Evolutionary conservation across 2,888 invertebrate genomes (phyloP), one percentile per base, ranked within the genome.

Genomic region (Limnephilus marmoratus): DNA sequence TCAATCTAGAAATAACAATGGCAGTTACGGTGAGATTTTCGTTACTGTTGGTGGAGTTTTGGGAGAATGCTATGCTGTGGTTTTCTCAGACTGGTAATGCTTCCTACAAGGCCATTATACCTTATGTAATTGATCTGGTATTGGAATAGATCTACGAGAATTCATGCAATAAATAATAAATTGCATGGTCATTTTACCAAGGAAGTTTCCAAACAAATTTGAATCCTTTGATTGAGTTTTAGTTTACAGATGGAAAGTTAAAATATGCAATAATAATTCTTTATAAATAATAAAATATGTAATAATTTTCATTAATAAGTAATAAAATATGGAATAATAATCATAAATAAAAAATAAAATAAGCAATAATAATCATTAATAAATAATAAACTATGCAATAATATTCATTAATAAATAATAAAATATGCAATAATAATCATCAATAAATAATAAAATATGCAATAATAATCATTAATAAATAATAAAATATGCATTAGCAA

Each of bases 61-160:
- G 15, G 4, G 82, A 31, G 34, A 82, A 82, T 34, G 18, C 31
- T 18, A 13, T 15, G 13, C 15, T 45, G 85, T 86, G 34, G 37
- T 41, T 90, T 31, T n/a, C n/a, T 87, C 41, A 12, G 53, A 81
- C 91, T 88, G 37, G 91, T 88, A 90, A 90, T 88, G 80, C 87
- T 90, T 90, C 41, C n/a, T 41, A 53, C 90, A 92, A 92, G 92
- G 90, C 81, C 90, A 81, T 24, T 29, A 18, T 81, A 90, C 87
- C 90, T 90, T 90, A 90, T 90, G 87, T 92, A 90, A 92, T 92
- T 90, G 86, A 90, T 81, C 82, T 90, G 90, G 86, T 90, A 90
- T 90, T 90, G 87, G 87, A 92, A 92, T 87, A 92, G 86, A 90
- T 34, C 82, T 49, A 90, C 34, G 49, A 86, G 34, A 37, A 34